Base-by-base conservation (phyloP, 2,888 invertebrate species). In the Heliconius ethilla region DNA sequence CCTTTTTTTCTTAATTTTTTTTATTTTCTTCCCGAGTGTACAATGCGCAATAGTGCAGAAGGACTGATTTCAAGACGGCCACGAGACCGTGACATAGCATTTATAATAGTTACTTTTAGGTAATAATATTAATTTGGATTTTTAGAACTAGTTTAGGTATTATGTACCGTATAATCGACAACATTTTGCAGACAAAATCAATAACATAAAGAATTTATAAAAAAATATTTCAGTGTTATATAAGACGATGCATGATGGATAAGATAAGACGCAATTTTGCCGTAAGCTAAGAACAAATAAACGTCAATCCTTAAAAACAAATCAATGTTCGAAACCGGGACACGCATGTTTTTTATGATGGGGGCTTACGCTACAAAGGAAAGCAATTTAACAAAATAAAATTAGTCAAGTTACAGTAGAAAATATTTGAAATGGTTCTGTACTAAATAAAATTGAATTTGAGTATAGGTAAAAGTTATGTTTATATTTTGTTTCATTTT, bases 331-430 rank as follows among this genome's bases (percentile, higher is more conserved):
- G 82, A 87, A 86, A 87, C 83, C 85, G 86, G 84, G 85, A 84
- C 90, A 88, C 90, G 90, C 89, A 89, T 90, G 89, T 87, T 88
- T 40, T 88, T 86, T 91, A 91, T 88, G 90, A 90, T 88, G 89
- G 89, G 90, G 89, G 85, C 86, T 83, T 81, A 82, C 83, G 86
- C 80, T 90, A 92, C 92, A 93, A 91, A 94, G 91, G 86, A 91
- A 93, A 93, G 93, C 92, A 92, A 94, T 94, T 94, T 94, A 91
- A 91, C 89, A 90, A 92, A 93, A 92, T 92, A 92, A 90, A 92
- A 74, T 74, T 63, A 18, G 63, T 74, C 74, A 74, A 74, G 74
- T 63, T 18, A 59, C 72, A 15, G 59, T 72, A 59, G 25, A 6
- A 33, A n/a, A 72, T 25, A 33, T 37, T 15, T n/a, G 0, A 72